Evolutionary conservation across 1,140 invertebrate genomes (phyloP).

Genomic region (Patella vulgata): DNA sequence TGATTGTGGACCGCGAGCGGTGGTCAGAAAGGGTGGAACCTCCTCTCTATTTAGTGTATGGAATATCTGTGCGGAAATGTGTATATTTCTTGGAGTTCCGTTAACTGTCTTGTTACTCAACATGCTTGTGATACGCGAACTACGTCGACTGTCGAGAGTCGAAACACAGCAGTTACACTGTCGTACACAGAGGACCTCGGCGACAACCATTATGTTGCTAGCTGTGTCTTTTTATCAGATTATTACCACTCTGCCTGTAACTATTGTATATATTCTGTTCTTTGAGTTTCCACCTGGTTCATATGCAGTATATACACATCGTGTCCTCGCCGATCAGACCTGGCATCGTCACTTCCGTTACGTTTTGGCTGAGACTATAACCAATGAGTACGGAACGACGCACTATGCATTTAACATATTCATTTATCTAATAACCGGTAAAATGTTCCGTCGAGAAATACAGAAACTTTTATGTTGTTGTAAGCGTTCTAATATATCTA

Average conservation of each 20-base stretch:
- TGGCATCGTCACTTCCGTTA: slow-evolving; percentile 50
- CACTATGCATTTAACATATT: slow-evolving; percentile 65
- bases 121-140: slow-evolving; percentile 61
- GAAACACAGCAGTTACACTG: slow-evolving; percentile 45
- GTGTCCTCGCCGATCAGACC: slow-evolving; percentile 20
- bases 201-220: slow-evolving; percentile 63
- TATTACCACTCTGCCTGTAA: slow-evolving; percentile 61
- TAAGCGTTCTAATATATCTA: too few species aligned
- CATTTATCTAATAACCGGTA: slow-evolving; percentile 63
- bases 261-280: slow-evolving; percentile 51
- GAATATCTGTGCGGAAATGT: slow-evolving; percentile 52
- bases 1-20: slow-evolving; percentile 26
- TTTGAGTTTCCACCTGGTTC: slow-evolving; percentile 26
- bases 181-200: slow-evolving; percentile 43
- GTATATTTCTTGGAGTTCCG: slow-evolving; percentile 59
- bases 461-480: slow-evolving; percentile 33
- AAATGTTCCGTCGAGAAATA: slow-evolving; percentile 60
- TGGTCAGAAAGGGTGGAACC: slow-evolving; percentile 34
- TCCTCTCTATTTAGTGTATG: slow-evolving; percentile 50
- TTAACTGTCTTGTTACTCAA: slow-evolving; percentile 59
- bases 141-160: slow-evolving; percentile 49
- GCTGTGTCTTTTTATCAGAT: slow-evolving; percentile 65
- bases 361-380: slow-evolving; percentile 43
- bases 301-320: background rate
- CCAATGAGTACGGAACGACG: slow-evolving; percentile 61